These are phyloP conservation scores for Notothenia coriiceps DNA, from an alignment of 2,113 vertebrate genomes.

Conservation along the genomic window DNA sequence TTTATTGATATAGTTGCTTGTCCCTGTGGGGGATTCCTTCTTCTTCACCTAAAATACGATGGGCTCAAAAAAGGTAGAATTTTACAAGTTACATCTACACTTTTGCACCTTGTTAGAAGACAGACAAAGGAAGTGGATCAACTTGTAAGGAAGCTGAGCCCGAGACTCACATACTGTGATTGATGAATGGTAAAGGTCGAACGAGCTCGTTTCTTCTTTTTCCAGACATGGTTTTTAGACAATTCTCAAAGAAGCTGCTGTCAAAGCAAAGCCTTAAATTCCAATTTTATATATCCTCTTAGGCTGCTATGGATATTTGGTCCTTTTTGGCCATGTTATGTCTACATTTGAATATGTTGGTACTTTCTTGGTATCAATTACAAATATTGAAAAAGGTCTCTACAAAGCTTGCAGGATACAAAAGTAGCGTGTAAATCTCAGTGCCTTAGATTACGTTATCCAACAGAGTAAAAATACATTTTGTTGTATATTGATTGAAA, in stretches of 20 bases:
- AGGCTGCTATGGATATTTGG: background rate
- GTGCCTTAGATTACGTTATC: background rate
- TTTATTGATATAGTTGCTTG: slow-evolving; percentile 17
- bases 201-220: background rate
- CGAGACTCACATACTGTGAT: background rate
- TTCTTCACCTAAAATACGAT: slow-evolving; percentile 38
- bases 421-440: background rate
- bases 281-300: background rate
- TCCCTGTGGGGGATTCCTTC: slow-evolving; percentile 3
- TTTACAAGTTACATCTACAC: background rate
- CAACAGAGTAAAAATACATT: background rate
- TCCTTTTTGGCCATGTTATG: background rate
- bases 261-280: background rate
- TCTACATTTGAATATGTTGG: background rate
- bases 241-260: background rate
- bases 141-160: slow-evolving; percentile 12
- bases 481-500: background rate
- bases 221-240: background rate
- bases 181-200: slow-evolving; percentile 20
- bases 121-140: slow-evolving; percentile 1
- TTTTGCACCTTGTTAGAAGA: slow-evolving; percentile 13
- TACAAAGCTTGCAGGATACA: background rate
- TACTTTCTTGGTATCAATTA: background rate
- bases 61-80: slow-evolving; percentile 24
- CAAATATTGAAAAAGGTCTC: background rate